Evolutionary conservation across 2,888 invertebrate genomes (phyloP), one percentile per base, ranked within the genome.

Genomic region (Acanthacorydalis orientalis): DNA sequence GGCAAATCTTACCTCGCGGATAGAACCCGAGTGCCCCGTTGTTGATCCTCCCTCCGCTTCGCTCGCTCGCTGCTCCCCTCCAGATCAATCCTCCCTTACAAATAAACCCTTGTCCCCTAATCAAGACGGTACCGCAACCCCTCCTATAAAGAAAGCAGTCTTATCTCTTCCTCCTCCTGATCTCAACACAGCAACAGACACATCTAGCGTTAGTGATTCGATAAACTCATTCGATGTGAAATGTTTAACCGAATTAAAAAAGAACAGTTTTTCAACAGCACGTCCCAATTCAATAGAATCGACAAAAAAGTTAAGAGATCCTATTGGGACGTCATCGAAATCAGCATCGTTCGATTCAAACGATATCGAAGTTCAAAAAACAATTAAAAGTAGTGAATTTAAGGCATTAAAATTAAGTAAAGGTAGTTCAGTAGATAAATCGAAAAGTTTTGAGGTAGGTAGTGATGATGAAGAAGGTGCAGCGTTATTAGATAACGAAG

Each of bases 11-110:
- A 58, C 60, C 55, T 55, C 62, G 57, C 62, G 63, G 60, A 63
- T 63, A 53, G 62, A 63, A 49, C 58, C 62, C 60, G 64, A 64
- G 48, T 64, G 60, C 52, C 61, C 63, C 55, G 70, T 76, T 49
- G 72, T 72, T 61, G 65, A 65, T 51, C 54, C 57, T 50, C 58
- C 60, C 48, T 43, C 56, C 43, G 51, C 59, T 49, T 55, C 52
- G 49, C 53, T 57, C 49, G 56, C 58, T 52, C 56, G 57, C 53
- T 54, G 54, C 48, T 47, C 54, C 37, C 54, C 55, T 50, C 23
- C 46, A 23, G 12, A 14, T 37, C 37, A 6, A 37, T 37, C 37
- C 7, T 12, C 37, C 37, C 37, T 23, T 23, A 23, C 23, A 23
- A 23, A 23, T 23, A 23, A 23, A 23, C 23, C 23, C 23, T 23